Evolutionary conservation across 2,113 vertebrate genomes (phyloP).

Genomic region (Lepisosteus oculatus): DNA sequence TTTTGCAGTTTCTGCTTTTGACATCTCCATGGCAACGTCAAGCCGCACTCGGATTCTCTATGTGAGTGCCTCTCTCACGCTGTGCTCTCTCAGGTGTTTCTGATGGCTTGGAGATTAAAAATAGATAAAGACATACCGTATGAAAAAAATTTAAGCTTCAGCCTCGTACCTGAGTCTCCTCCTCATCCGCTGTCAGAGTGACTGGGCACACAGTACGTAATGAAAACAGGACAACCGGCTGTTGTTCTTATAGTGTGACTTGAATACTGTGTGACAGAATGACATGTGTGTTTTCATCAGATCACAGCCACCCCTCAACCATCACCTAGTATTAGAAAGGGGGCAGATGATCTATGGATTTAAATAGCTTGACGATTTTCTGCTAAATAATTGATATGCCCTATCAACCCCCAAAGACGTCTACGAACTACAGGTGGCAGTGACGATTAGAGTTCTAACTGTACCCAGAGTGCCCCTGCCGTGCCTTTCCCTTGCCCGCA

Average conservation of each 20-base stretch:
- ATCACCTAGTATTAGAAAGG: background rate
- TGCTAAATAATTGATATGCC: too few relatives aligned
- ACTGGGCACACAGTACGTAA: background rate
- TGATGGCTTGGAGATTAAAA: background rate
- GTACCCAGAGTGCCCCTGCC: background rate
- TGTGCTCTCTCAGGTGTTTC: slow-evolving; percentile 25
- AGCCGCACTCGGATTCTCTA: slow-evolving; percentile 6
- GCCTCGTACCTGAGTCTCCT: background rate
- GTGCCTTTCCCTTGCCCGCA: background rate
- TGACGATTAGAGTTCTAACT: too few relatives aligned
- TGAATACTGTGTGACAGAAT: too few relatives aligned
- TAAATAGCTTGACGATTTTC: background rate
- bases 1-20: slow-evolving; percentile 36
- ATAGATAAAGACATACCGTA: background rate
- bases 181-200: background rate
- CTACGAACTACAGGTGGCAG: too few relatives aligned
- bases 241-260: too few relatives aligned
- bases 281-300: too few relatives aligned
- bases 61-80: background rate
- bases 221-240: too few relatives aligned
- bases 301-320: background rate
- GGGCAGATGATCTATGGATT: background rate
- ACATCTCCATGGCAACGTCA: slow-evolving; percentile 47
- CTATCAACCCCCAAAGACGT: too few relatives aligned
- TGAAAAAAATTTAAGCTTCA: too few relatives aligned